Percentiles rank a stretch among this genome's conserved stretches.
Conservation (phyloP, 2,888 invertebrate species). For the Dromius quadrimaculatus region DNA sequence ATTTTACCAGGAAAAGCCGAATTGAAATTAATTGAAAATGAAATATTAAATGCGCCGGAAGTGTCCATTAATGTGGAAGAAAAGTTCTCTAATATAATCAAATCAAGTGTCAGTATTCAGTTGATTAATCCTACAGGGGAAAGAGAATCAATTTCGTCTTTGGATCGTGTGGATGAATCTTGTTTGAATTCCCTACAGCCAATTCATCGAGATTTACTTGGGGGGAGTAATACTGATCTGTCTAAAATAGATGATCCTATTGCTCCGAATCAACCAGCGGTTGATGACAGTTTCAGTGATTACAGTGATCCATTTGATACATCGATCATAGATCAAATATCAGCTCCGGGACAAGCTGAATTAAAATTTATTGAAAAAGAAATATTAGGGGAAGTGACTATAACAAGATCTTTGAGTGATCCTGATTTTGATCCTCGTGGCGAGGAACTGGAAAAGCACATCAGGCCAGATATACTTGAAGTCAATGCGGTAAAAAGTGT, state of each 20-base stretch:
- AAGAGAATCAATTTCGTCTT: slow-evolving; percentile 69
- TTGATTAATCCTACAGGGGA: slow-evolving; percentile 75
- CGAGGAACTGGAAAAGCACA: slow-evolving; percentile 67
- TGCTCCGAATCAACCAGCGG: slow-evolving; percentile 67
- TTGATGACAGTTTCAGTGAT: slow-evolving; percentile 68
- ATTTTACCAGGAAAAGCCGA: slow-evolving; percentile 77
- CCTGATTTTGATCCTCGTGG: slow-evolving; percentile 87
- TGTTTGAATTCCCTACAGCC: slow-evolving; percentile 66
- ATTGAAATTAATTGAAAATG: slow-evolving; percentile 71
- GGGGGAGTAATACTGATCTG: slow-evolving; percentile 82
- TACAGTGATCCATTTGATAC: slow-evolving; percentile 90
- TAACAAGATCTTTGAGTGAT: slow-evolving; percentile 71
- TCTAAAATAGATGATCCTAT: slow-evolving; percentile 78
- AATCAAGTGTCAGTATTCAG: slow-evolving; percentile 70
- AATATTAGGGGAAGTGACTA: slow-evolving; percentile 71
- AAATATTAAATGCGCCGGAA: slow-evolving; percentile 65
- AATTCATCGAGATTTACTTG: slow-evolving; percentile 76
- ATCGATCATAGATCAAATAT: slow-evolving; percentile 77
- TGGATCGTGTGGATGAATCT: slow-evolving; percentile 65
- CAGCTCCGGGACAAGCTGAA: slow-evolving; percentile 83
- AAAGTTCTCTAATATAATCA: slow-evolving; percentile 55
- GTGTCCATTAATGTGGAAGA: slow-evolving; percentile 54
- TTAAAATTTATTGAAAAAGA: slow-evolving; percentile 84
- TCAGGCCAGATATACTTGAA: slow-evolving; percentile 71
- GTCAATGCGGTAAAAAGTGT: slow-evolving; percentile 66